Conservation (phyloP, 2,888 invertebrate species). For the Mesopsocus fuscifrons region DNA sequence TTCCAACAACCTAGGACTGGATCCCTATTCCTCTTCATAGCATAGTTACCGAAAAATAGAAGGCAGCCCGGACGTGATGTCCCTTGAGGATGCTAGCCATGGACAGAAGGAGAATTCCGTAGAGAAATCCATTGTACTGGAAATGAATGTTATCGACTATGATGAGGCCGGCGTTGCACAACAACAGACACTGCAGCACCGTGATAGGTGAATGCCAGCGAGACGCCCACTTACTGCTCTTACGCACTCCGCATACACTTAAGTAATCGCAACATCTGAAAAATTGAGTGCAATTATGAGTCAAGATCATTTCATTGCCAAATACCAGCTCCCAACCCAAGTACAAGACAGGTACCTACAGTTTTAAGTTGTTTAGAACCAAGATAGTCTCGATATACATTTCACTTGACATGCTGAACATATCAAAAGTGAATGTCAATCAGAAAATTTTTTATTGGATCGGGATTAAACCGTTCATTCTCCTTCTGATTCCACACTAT, state of each 20-base stretch:
- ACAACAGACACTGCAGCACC: slow-evolving; percentile 41
- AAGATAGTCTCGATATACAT: too few relatives aligned
- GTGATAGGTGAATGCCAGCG: slow-evolving; percentile 27
- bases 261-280: slow-evolving; percentile 35
- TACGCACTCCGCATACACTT: slow-evolving; percentile 20
- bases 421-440: too few relatives aligned
- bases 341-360: background rate
- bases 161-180: slow-evolving; percentile 73
- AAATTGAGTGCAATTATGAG: slow-evolving; percentile 17
- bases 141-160: slow-evolving; percentile 96
- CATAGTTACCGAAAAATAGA: slow-evolving; percentile 19
- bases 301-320: slow-evolving; percentile 9
- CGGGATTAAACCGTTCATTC: too few relatives aligned
- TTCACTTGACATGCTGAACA: too few relatives aligned
- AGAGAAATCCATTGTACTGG: slow-evolving; percentile 95
- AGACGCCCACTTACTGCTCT: slow-evolving; percentile 28
- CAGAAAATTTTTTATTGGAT: too few relatives aligned
- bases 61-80: background rate
- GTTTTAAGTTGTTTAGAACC: too few relatives aligned
- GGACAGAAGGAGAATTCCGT: slow-evolving; percentile 67
- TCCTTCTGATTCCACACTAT: too few relatives aligned
- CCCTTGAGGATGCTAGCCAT: slow-evolving; percentile 48
- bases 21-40: too few relatives aligned
- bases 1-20: too few relatives aligned
- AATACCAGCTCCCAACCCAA: background rate